These are phyloP conservation scores for Elachura formosa DNA, from an alignment of 2,113 vertebrate species.

Conservation along the genomic window DNA sequence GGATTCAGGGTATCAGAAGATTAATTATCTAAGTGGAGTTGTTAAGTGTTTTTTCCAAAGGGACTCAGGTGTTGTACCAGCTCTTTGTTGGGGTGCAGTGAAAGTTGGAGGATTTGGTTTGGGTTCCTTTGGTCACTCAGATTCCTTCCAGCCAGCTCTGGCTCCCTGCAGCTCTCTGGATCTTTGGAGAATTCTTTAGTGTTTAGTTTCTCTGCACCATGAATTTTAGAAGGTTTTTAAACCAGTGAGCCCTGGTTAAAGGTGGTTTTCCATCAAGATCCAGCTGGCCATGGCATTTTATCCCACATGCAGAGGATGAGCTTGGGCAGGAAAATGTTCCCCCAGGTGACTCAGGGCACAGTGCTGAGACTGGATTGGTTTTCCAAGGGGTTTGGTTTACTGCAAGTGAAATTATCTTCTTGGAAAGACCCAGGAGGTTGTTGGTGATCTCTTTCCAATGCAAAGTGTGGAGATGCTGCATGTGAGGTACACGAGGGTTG, in stretches of 20 bases:
- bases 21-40: background rate
- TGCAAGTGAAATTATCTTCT: background rate
- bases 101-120: background rate
- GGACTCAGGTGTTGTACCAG: background rate
- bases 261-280: rapidly evolving
- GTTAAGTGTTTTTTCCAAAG: rapidly evolving
- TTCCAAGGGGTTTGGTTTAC: background rate
- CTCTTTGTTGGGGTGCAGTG: background rate
- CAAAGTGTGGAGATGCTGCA: background rate
- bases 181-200: background rate
- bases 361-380: background rate
- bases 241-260: background rate
- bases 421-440: background rate
- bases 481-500: rapidly evolving
- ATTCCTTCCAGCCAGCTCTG: background rate
- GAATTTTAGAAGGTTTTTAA: background rate
- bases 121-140: rapidly evolving
- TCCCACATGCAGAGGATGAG: rapidly evolving
- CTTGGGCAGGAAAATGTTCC: background rate
- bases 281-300: rapidly evolving
- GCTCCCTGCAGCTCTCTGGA: rapidly evolving
- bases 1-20: background rate
- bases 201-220: background rate
- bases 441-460: background rate
- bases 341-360: rapidly evolving